Conservation (phyloP, 2,888 invertebrate genomes). For the Coleophora flavipennella region DNA sequence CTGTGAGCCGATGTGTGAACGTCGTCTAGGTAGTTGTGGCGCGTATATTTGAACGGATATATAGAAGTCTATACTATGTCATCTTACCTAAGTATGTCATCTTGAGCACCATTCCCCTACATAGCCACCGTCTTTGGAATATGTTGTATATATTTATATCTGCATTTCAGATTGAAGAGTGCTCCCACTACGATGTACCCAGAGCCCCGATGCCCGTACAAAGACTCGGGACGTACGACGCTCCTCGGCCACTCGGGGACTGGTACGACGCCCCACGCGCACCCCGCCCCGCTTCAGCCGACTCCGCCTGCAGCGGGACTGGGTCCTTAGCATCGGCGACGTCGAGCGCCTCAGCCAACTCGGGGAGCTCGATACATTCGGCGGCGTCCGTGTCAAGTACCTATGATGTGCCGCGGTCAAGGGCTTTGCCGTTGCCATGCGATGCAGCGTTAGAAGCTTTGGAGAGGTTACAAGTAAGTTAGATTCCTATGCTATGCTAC, state of each 20-base stretch:
- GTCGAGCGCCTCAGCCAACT: constrained; percentile 63
- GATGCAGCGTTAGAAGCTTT: constrained; percentile 65
- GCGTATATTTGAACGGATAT: too few relatives aligned
- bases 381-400: constrained; percentile 61
- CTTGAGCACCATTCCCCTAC: too few relatives aligned
- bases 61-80: too few relatives aligned
- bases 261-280: constrained; percentile 67
- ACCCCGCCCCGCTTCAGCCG: constrained; percentile 67
- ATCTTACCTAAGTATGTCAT: too few relatives aligned
- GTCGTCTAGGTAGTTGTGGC: too few relatives aligned
- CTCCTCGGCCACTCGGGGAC: constrained; percentile 54
- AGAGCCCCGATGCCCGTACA: constrained; percentile 71
- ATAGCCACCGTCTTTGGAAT: not conserved
- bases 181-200: constrained; percentile 65
- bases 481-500: not conserved
- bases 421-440: constrained; percentile 61
- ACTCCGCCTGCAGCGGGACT: constrained; percentile 72
- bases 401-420: constrained; percentile 60
- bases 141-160: not conserved
- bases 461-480: constrained; percentile 71
- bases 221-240: constrained; percentile 82
- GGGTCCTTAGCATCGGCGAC: constrained; percentile 63
- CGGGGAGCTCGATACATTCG: constrained; percentile 60
- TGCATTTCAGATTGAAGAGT: constrained; percentile 53
- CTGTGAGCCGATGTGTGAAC: too few relatives aligned